Evolutionary conservation across 64 coral and sea anemone species (phyloP), one percentile per base, ranked within the genome.

Genomic region (Exaiptasia diaphana): DNA sequence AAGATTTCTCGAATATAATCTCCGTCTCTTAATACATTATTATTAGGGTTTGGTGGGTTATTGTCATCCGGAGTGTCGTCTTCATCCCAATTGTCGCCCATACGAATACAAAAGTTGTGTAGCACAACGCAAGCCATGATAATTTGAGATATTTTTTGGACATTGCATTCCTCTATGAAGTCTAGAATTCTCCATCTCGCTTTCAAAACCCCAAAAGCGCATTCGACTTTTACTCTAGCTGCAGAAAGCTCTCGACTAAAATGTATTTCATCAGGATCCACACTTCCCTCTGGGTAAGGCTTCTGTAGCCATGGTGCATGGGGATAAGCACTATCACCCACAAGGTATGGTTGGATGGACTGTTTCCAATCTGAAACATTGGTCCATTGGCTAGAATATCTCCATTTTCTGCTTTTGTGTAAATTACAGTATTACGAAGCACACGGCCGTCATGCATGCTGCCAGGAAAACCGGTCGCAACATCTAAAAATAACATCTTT

Each of bases 211-310:
- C 87, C 87, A 67, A 82, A 83, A 50, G 79, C 55, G 29, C 67
- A 73, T 41, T 83, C 59, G 48, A 81, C 25, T 50, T 74, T 73
- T 34, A 90, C 87, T 27, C 87, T 63, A 14, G 67, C 87, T 37
- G 54, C 55, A 12, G 41, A 90, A 13, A 82, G 70, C 60, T 63
- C 52, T 4, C 63, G 20, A 45, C 62, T 33, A 28, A 75, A 58
- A 56, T 78, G 76, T 41, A 78, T 88, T 70, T 88, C 85, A 29
- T 37, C 67, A 17, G 75, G 85, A 80, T 71, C 53, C 72, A 74
- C 79, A 79, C 74, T 88, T 58, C 62, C 85, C 68, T 88, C 85
- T 29, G 75, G 85, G 76, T 68, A 87, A 49, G 74, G 74, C 39
- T 87, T 88, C 34, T 80, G 65, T 15, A 80, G 76, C 75, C 85